Conservation (phyloP, 2,113 vertebrate species). For the Chionis minor region DNA sequence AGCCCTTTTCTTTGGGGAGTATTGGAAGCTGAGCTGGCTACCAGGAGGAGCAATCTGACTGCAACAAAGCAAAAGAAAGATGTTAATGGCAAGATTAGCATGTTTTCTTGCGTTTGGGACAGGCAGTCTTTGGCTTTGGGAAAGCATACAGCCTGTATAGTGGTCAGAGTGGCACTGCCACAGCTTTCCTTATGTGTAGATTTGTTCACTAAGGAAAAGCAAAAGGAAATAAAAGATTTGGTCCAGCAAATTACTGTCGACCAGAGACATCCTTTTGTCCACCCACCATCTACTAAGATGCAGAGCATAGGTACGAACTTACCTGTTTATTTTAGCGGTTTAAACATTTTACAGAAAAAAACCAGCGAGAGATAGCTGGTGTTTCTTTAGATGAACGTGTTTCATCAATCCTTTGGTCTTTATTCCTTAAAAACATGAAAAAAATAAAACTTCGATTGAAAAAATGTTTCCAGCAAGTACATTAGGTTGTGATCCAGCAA, state of each 20-base stretch:
- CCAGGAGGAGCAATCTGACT: not conserved
- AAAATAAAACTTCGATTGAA: not conserved
- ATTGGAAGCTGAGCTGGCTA: not conserved
- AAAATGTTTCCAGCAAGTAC: not conserved
- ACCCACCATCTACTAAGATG: not conserved
- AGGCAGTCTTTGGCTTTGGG: not conserved
- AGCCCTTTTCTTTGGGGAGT: not conserved
- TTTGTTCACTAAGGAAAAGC: not conserved
- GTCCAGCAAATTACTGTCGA: not conserved
- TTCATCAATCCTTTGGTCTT: not conserved
- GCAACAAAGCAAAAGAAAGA: not conserved
- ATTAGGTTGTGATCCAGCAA: not conserved
- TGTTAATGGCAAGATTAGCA: not conserved
- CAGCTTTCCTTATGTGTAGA: not conserved
- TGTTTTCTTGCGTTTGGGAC: not conserved
- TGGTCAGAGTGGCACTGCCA: not conserved
- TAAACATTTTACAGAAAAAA: not conserved
- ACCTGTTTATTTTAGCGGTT: not conserved
- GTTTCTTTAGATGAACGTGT: not conserved
- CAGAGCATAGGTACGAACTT: not conserved
- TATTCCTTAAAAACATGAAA: not conserved
- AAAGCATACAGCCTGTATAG: accelerated
- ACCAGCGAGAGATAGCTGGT: not conserved
- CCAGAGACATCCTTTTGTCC: not conserved
- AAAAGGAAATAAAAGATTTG: not conserved